Evolutionary conservation across 2,113 vertebrate species (phyloP), one percentile per base, ranked within the genome.

Genomic region (Gila orcuttii): DNA sequence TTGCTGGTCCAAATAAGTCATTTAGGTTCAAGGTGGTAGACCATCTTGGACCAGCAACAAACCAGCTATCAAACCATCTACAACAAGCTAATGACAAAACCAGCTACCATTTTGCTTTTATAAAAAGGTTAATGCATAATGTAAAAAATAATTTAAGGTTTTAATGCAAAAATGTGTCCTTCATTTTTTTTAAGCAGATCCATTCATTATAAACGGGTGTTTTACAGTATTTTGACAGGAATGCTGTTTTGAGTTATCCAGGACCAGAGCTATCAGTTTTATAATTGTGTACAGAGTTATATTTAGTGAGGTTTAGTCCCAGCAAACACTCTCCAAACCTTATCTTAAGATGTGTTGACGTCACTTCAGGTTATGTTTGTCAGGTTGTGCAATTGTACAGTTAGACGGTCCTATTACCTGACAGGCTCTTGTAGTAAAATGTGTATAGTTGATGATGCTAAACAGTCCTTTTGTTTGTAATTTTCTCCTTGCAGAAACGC

Each of bases 401-500:
- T 31, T 12, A 31, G 74, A 10, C 0, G 4, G 55, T 57, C 55
- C 55, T 10, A 55, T 33, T 77, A 77, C 31, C 45, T 31, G 42
- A 57, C 19, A 57, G 6, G 8, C n/a, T 52, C 42, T 28, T 50
- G 12, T 17, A 23, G 45, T 25, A 55, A 31, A 31, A 11, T 33
- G 17, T 57, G 6, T 77, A 31, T 57, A 55, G 19, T 15, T 47
- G 0, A 12, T 45, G 23, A 47, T 25, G 4, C 23, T 47, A 15
- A 74, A 28, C 28, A 81, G 6, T 75, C 75, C 87, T 59, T 87
- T 52, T 13, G 28, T 55, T 47, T 13, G 55, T 57, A 2, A 47
- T 77, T 75, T 90, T 88, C 90, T 81, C 36, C 84, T 33, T 52
- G 33, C 94, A 99, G 98, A 88, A 97, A 98, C 91, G 94, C 96